A percentile compares a stretch with the other conserved stretches of the same genome.
Evolutionary conservation across 2,113 vertebrate genomes (phyloP).

Genomic region (Nansenia antarctica): DNA sequence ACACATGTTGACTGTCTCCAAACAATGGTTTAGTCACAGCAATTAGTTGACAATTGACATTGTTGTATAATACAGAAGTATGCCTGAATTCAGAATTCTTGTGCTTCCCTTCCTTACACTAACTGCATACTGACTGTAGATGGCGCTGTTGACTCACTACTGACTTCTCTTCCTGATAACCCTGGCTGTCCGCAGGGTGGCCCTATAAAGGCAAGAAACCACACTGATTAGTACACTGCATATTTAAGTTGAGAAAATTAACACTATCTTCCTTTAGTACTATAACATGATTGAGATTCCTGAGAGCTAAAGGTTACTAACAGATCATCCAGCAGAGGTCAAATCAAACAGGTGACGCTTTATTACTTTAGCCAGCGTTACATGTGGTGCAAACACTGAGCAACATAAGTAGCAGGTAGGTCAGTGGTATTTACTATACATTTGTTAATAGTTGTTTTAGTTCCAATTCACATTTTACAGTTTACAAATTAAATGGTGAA

Average conservation of each 20-base stretch:
- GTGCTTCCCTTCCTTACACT: not conserved
- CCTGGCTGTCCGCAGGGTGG: not conserved
- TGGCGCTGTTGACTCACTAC: not conserved
- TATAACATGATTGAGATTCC: no score
- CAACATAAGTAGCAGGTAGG: constrained; percentile 75
- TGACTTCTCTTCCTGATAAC: not conserved
- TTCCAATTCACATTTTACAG: constrained; percentile 71
- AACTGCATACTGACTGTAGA: not conserved
- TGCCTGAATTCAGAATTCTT: no score
- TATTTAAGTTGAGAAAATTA: not conserved
- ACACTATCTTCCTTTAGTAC: not conserved
- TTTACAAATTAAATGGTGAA: constrained; percentile 62
- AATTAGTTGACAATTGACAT: no score
- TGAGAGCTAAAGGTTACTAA: constrained; percentile 8
- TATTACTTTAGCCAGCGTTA: constrained; percentile 77
- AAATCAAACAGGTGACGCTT: constrained; percentile 66
- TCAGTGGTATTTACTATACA: constrained; percentile 67
- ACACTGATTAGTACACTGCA: not conserved
- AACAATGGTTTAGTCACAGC: no score
- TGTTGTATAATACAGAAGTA: no score
- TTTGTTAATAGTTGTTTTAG: constrained; percentile 56
- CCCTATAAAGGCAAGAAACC: constrained; percentile 9
- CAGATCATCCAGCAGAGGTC: not conserved
- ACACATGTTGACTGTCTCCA: no score
- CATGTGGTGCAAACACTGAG: constrained; percentile 82